phyloP scores from a whole-genome alignment of 1,140 invertebrate genomes.

The Holcopasites calliopsidis region DNA sequence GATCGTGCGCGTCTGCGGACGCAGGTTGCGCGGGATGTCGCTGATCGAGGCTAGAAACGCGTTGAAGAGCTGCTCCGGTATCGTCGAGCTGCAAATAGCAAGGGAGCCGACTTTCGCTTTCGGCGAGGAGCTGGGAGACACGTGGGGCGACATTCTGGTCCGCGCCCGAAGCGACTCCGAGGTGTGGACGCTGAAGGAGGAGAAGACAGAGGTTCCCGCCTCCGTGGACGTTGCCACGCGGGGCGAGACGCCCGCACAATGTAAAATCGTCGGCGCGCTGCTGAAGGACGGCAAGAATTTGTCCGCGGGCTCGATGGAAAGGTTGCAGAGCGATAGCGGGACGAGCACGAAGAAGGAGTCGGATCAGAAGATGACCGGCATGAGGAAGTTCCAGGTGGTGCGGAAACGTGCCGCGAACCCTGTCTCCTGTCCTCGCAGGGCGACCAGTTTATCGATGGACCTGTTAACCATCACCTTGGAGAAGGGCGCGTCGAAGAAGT shows the following conservation, averaged over 20 bases:
- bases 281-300: constrained; percentile 4
- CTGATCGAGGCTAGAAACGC: constrained; percentile 82
- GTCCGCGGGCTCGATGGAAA: constrained; percentile 1
- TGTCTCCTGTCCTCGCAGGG: constrained; percentile 51
- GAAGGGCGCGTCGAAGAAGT: constrained; percentile 84
- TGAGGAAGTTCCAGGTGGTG: constrained; percentile 76
- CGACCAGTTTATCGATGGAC: constrained; percentile 70
- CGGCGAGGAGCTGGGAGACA: constrained; percentile 60
- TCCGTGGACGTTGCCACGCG: neutral
- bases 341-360: neutral
- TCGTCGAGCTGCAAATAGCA: constrained; percentile 70
- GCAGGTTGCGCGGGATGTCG: constrained; percentile 82
- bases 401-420: constrained; percentile 65
- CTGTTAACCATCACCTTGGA: constrained; percentile 77
- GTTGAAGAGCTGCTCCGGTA: constrained; percentile 76
- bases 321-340: neutral
- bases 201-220: neutral
- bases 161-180: constrained; percentile 67
- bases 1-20: constrained; percentile 85
- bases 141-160: constrained; percentile 63
- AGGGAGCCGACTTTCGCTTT: constrained; percentile 61
- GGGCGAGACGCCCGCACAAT: neutral
- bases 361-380: constrained; percentile 71
- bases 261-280: neutral
- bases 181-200: constrained; percentile 65